Evolutionary conservation across 2,888 invertebrate genomes (phyloP), one percentile per base, ranked within the genome.

Genomic region (Cremastinae sp.): DNA sequence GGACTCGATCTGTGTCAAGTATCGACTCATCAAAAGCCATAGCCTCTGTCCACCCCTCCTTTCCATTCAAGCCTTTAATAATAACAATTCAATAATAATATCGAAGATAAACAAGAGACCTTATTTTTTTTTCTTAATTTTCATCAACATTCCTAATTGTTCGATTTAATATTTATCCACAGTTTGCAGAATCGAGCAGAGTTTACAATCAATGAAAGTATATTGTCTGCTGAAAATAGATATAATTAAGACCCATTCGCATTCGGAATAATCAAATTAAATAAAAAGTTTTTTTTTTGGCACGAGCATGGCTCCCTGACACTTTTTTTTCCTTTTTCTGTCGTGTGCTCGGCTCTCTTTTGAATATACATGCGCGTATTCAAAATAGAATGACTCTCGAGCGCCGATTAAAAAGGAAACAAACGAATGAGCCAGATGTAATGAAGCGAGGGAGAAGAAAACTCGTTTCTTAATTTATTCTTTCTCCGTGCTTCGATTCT

Each of bases 381-480:
- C 47, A 34, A 2, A 53, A 36, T 36, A 51, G 22, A 64, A 64
- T 59, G 22, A 38, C 41, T 69, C 16, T 58, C 34, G 61, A 66
- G 58, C 74, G 51, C 73, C 76, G 86, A 87, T 87, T 86, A 86
- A 86, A 86, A 86, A 85, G 86, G 84, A 86, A 87, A 87, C 86
- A 87, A 87, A 87, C 84, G 83, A 85, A 2, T 28, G 28, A 86
- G 80, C 81, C 75, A 80, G 82, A 83, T 83, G 85, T 87, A 87
- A 87, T 87, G 86, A 87, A 86, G 84, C 51, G 74, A 61, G 61
- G 82, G 80, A 82, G 82, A 82, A 82, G 82, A 85, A 84, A 87
- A 87, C 87, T 84, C 85, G 87, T 87, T 87, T 83, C 82, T 87
- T 87, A 87, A 87, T 87, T 87, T 87, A 87, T 87, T 87, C 87